Evolutionary conservation across 2,888 invertebrate species (phyloP).

Genomic region (Limnephilus rhombicus): DNA sequence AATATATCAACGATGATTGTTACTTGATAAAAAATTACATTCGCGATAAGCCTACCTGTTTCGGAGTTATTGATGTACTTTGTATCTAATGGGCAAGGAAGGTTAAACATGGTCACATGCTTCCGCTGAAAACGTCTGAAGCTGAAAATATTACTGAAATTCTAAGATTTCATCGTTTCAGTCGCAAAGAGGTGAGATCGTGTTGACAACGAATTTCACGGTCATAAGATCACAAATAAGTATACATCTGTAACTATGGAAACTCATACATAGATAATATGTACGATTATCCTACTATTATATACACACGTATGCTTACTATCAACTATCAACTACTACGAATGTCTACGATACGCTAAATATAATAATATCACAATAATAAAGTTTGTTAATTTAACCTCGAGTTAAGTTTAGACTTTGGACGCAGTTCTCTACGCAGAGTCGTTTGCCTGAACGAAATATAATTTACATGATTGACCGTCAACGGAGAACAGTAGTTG

Average conservation of each 20-base stretch:
- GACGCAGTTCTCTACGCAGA: not conserved
- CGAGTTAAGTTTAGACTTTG: not conserved
- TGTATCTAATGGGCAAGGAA: constrained; percentile 56
- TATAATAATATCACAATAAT: not conserved
- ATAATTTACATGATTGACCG: not conserved
- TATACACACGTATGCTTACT: not conserved
- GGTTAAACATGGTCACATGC: constrained; percentile 6
- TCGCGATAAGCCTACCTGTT: constrained; percentile 53
- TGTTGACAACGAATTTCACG: not conserved
- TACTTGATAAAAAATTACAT: constrained; percentile 46
- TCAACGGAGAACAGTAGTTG: not conserved
- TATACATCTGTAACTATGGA: not conserved
- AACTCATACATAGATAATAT: not conserved
- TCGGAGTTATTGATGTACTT: constrained; percentile 45
- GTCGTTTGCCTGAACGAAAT: constrained; percentile 1
- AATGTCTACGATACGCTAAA: not conserved
- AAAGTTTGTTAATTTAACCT: constrained; percentile 1
- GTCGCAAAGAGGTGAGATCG: not conserved
- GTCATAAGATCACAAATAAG: not conserved
- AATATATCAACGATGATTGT: constrained; percentile 20
- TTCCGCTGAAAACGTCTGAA: not conserved
- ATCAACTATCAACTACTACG: not conserved
- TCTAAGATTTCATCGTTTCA: not conserved
- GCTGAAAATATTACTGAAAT: not conserved
- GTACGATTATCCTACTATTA: not conserved